Percentiles rank a stretch among this genome's conserved stretches.
These are phyloP conservation scores for Dryobotodes eremita DNA, from an alignment of 2,888 invertebrate genomes.

Conservation along the genomic window DNA sequence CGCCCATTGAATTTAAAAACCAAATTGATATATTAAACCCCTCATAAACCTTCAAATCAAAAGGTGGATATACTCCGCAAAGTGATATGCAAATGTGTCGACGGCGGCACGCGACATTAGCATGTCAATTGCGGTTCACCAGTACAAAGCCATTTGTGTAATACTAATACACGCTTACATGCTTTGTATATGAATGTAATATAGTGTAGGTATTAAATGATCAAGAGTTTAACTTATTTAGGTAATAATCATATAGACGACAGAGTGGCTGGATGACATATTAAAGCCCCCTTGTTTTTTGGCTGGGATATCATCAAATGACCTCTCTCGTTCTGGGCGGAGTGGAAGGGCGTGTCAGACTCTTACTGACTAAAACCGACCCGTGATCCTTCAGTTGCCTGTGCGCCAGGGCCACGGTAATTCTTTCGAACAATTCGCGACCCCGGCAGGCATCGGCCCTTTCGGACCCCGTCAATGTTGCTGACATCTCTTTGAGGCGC, in stretches of 20 bases:
- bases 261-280: not conserved
- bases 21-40: slow-evolving; percentile 23
- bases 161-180: slow-evolving; percentile 31
- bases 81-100: slow-evolving; percentile 62
- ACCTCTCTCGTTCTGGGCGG: too few species aligned
- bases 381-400: too few species aligned
- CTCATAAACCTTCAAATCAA: slow-evolving; percentile 38
- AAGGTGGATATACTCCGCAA: slow-evolving; percentile 46
- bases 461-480: too few species aligned
- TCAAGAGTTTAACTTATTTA: not conserved
- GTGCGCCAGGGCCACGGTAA: too few species aligned
- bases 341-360: too few species aligned
- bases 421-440: too few species aligned
- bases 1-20: not conserved
- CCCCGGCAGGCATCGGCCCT: too few species aligned
- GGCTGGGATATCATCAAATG: too few species aligned
- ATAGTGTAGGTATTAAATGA: not conserved
- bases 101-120: slow-evolving; percentile 55
- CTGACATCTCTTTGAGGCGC: too few species aligned
- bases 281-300: too few species aligned
- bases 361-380: too few species aligned
- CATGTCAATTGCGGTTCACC: slow-evolving; percentile 57
- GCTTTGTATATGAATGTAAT: not conserved
- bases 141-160: slow-evolving; percentile 40
- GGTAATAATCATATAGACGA: not conserved